phyloP scores from a whole-genome alignment of 2,888 invertebrate genomes.

The Apodemia mormo region DNA sequence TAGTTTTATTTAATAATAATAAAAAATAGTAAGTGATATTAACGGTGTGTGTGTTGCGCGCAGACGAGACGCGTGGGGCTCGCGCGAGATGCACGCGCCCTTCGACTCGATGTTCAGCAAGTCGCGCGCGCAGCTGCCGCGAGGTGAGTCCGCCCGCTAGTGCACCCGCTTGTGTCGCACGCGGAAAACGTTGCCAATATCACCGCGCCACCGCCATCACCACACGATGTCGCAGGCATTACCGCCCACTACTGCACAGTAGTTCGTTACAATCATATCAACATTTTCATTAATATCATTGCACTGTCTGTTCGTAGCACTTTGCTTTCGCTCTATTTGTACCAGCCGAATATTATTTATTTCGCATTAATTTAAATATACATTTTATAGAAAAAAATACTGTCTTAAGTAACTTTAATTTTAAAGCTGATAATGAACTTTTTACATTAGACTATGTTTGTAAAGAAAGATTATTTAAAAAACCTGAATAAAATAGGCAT shows the following conservation, averaged over 20 bases:
- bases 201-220: constrained; percentile 22
- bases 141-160: constrained; percentile 81
- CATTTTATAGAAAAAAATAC: not conserved
- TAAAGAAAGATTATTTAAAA: not conserved
- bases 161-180: constrained; percentile 42
- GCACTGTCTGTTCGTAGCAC: constrained; percentile 30
- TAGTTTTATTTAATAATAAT: too few relatives aligned
- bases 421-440: constrained; percentile 2
- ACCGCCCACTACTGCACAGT: constrained; percentile 8
- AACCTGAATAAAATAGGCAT: too few relatives aligned
- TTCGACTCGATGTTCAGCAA: constrained; percentile 88
- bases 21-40: too few relatives aligned
- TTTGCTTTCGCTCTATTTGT: constrained; percentile 23
- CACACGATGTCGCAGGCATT: constrained; percentile 1
- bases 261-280: not conserved
- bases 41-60: not conserved
- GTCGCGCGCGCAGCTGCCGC: constrained; percentile 81
- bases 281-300: constrained; percentile 25
- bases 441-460: too few relatives aligned
- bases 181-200: constrained; percentile 70
- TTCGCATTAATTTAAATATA: constrained; percentile 20
- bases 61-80: constrained; percentile 80
- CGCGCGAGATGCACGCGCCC: constrained; percentile 87
- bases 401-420: not conserved
- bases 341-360: constrained; percentile 15